Percentiles rank a stretch among this genome's conserved stretches.
Evolutionary conservation across 2,113 vertebrate genomes (phyloP).

Genomic region (Lathamus discolor): DNA sequence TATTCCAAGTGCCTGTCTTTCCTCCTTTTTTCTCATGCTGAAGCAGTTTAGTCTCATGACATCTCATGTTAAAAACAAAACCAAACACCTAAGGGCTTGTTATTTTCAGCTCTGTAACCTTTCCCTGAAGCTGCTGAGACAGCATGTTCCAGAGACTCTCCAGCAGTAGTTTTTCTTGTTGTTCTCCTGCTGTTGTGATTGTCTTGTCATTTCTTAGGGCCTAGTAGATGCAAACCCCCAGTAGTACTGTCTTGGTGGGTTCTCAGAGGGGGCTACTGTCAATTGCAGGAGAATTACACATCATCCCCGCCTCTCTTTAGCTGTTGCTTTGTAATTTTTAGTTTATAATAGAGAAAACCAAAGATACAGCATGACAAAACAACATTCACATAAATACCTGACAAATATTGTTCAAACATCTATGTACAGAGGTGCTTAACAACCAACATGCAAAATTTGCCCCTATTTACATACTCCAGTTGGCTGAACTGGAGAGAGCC

Average conservation of each 20-base stretch:
- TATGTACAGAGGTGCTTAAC: background rate
- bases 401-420: background rate
- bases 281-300: background rate
- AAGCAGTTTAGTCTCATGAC: background rate
- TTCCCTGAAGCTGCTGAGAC: background rate
- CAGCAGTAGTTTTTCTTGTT: background rate
- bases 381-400: background rate
- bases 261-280: background rate
- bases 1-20: background rate
- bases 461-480: background rate
- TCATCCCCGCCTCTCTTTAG: background rate
- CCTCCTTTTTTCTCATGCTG: background rate
- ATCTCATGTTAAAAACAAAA: background rate
- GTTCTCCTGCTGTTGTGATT: background rate
- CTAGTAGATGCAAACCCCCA: background rate
- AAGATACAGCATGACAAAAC: background rate
- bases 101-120: background rate
- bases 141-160: background rate
- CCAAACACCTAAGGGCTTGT: background rate
- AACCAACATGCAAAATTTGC: fast-evolving
- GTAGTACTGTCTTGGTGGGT: fast-evolving
- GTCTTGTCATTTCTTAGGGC: background rate
- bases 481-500: background rate
- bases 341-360: background rate
- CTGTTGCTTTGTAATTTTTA: background rate